Evolutionary conservation across 1,140 invertebrate genomes (phyloP).

Genomic region (Archegozetes longisetosus): DNA sequence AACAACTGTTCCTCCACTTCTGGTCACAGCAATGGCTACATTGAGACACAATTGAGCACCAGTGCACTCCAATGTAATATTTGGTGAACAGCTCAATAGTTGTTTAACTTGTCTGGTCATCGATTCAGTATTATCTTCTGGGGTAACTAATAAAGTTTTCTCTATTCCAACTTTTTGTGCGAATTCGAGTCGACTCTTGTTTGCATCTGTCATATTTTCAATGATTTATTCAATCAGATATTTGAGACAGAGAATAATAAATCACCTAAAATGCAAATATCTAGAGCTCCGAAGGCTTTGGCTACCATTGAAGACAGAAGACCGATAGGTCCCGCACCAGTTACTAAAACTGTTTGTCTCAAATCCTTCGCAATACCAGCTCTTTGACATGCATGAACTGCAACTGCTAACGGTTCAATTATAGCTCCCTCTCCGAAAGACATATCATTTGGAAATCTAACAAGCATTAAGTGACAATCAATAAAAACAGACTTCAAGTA

Average conservation of each 20-base stretch:
- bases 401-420: slow-evolving; percentile 79
- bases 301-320: slow-evolving; percentile 64
- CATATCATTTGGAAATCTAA: slow-evolving; percentile 59
- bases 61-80: slow-evolving; percentile 68
- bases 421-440: slow-evolving; percentile 80
- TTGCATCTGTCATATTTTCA: neutral
- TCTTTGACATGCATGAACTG: slow-evolving; percentile 72
- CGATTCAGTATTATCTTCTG: neutral
- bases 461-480: neutral
- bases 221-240: neutral
- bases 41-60: slow-evolving; percentile 59
- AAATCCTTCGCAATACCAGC: slow-evolving; percentile 53
- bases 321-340: slow-evolving; percentile 80
- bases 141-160: neutral
- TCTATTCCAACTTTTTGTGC: neutral
- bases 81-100: slow-evolving; percentile 47
- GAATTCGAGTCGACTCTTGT: neutral
- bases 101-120: slow-evolving; percentile 41
- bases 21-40: slow-evolving; percentile 61
- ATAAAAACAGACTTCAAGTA: neutral
- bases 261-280: neutral
- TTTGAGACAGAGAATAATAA: neutral
- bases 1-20: slow-evolving; percentile 54
- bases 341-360: slow-evolving; percentile 55
- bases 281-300: slow-evolving; percentile 54